phyloP scores from a whole-genome alignment of 2,797 vertebrate genomes.

The Hydrolagus colliei region DNA sequence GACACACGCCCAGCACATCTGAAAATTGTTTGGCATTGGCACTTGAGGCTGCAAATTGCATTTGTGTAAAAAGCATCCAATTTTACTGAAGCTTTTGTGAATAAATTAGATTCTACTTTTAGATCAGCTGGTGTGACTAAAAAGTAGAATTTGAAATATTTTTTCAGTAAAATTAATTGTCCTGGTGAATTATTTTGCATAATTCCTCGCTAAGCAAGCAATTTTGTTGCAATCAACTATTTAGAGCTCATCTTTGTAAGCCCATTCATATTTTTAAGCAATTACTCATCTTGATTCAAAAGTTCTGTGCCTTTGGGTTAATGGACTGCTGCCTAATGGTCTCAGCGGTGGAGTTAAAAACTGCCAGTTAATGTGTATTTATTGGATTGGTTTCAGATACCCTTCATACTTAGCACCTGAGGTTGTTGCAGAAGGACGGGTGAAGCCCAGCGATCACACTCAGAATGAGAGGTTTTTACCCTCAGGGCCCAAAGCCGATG shows the following conservation, averaged over 20 bases:
- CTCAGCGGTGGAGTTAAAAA: neutral
- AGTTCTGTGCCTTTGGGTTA: neutral
- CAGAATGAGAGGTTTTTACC: conserved; percentile 66
- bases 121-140: too few species aligned
- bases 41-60: neutral
- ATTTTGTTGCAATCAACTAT: neutral
- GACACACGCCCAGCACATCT: neutral
- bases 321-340: neutral
- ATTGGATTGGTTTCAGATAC: conserved; percentile 59
- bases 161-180: neutral
- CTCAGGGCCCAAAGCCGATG: conserved; percentile 87
- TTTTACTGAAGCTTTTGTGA: too few species aligned
- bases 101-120: too few species aligned
- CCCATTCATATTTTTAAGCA: neutral
- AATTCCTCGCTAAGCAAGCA: too few species aligned
- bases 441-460: conserved; percentile 65
- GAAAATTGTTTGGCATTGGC: neutral
- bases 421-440: conserved; percentile 83
- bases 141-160: neutral
- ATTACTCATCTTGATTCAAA: neutral
- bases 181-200: neutral
- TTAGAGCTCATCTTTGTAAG: neutral
- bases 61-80: neutral
- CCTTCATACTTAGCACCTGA: conserved; percentile 92
- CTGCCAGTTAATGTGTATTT: neutral